These are phyloP conservation scores for Phylloscopus trochiloides DNA, from an alignment of 2,113 vertebrate species.

Conservation along the genomic window DNA sequence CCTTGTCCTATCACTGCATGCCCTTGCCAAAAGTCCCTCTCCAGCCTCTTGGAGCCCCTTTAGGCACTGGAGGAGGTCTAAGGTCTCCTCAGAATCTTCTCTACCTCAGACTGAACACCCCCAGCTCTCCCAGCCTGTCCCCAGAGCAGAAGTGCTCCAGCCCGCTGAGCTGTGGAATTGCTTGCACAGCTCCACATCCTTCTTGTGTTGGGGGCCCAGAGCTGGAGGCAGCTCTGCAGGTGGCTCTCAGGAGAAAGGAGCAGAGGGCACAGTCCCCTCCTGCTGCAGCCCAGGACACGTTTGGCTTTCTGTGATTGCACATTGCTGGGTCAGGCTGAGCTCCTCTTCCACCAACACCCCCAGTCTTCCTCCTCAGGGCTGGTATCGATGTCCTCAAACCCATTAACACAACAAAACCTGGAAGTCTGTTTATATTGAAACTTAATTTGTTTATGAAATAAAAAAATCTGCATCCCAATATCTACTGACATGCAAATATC, in stretches of 20 bases:
- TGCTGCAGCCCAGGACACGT: background rate
- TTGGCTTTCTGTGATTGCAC: background rate
- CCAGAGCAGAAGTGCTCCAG: background rate
- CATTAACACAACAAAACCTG: background rate
- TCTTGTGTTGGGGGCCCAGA: background rate
- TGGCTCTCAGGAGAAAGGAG: background rate
- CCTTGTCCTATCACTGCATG: too few relatives aligned
- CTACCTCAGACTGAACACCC: too few relatives aligned
- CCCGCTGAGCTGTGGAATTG: background rate
- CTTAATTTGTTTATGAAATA: slow-evolving; percentile 1
- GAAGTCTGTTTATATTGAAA: background rate
- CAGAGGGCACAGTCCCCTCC: background rate
- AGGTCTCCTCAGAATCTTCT: background rate
- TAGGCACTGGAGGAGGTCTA: background rate
- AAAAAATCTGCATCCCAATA: background rate
- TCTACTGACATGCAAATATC: background rate
- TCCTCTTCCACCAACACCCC: background rate
- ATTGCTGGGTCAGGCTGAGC: background rate
- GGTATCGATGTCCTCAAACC: background rate
- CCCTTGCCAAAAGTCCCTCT: background rate
- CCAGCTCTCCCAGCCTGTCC: background rate
- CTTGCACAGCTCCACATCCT: background rate
- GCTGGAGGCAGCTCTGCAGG: background rate
- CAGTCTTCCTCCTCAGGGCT: background rate
- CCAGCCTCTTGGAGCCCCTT: background rate